Evolutionary conservation across 2,797 vertebrate species (phyloP).

Genomic region (Tokudaia tokunoshimensis): DNA sequence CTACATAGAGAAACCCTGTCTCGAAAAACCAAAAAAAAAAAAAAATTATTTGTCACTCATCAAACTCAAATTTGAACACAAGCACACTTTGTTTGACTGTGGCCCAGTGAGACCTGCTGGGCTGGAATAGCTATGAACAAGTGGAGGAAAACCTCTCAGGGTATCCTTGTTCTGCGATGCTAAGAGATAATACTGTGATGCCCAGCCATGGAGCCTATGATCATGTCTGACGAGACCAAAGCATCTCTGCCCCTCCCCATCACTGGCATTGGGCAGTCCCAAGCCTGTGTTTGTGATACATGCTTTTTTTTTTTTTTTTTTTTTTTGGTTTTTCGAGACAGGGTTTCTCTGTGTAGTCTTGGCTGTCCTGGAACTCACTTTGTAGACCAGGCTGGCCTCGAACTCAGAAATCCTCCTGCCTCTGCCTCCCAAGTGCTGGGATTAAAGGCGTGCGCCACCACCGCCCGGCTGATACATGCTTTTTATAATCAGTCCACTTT

Average conservation of each 20-base stretch:
- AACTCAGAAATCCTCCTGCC: too few relatives aligned
- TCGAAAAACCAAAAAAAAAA: too few relatives aligned
- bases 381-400: too few relatives aligned
- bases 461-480: too few relatives aligned
- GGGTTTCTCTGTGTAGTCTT: too few relatives aligned
- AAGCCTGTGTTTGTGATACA: not conserved
- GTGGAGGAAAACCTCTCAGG: not conserved
- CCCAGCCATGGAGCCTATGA: not conserved
- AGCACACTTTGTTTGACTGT: not conserved
- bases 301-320: too few relatives aligned
- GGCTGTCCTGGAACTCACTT: too few relatives aligned
- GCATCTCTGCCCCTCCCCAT: not conserved
- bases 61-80: not conserved
- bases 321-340: too few relatives aligned
- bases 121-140: not conserved
- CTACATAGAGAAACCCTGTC: too few relatives aligned
- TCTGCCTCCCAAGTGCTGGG: too few relatives aligned
- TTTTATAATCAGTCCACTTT: not conserved
- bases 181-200: not conserved
- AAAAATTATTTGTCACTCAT: not conserved
- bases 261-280: fast-evolving
- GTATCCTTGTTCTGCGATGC: not conserved
- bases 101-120: fast-evolving
- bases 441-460: too few relatives aligned
- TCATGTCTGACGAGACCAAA: not conserved